Conservation (phyloP, 2,888 invertebrate species). For the Heterodera filipjevi region DNA sequence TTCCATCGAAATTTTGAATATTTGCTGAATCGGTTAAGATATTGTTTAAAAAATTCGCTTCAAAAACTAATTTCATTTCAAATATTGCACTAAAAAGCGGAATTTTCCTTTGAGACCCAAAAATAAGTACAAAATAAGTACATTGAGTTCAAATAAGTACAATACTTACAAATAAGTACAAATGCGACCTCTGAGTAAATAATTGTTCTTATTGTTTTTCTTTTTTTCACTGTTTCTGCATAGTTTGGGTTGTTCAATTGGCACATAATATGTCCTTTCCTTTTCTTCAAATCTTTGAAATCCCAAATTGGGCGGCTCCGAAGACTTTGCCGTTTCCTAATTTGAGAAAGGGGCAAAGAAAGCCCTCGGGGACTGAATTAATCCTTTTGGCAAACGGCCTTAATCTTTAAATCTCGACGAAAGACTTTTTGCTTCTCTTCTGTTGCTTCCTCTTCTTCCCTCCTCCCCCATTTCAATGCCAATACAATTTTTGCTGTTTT, state of each 20-base stretch:
- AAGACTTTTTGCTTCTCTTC: background rate
- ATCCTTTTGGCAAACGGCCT: background rate
- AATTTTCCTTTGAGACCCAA: no score
- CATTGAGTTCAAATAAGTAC: no score
- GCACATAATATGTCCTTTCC: background rate
- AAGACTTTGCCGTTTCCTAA: background rate
- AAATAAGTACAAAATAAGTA: no score
- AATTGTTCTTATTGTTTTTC: no score
- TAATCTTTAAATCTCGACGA: background rate
- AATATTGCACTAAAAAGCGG: no score
- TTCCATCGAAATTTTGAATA: no score
- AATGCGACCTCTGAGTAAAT: no score
- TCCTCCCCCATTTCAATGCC: background rate
- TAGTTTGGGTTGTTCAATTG: background rate
- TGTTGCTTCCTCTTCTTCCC: background rate
- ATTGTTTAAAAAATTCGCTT: no score
- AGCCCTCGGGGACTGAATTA: background rate
- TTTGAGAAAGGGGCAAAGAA: background rate
- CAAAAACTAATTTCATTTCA: no score
- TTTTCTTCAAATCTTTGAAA: background rate
- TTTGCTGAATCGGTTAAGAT: no score
- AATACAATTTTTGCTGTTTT: background rate
- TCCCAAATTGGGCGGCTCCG: background rate
- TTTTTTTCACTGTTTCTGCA: no score
- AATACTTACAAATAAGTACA: no score